Conservation (phyloP, 53 echinoderm and acorn worm species). For the Antedon mediterranea region DNA sequence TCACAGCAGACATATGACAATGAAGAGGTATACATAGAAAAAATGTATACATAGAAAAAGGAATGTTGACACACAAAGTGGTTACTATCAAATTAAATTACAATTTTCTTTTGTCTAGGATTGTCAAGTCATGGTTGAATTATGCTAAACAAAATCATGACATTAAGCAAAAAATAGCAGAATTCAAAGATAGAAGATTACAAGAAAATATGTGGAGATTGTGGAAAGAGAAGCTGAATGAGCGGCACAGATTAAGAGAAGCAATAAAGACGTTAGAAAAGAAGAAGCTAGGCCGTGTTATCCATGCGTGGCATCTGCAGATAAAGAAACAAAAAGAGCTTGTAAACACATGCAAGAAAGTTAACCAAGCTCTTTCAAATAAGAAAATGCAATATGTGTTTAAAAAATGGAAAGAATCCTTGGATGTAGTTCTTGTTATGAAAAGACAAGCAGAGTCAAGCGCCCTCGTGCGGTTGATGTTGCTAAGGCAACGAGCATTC, state of each 20-base stretch:
- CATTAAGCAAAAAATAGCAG: neutral
- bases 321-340: neutral
- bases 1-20: neutral
- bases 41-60: no score
- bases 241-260: neutral
- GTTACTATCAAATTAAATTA: no score
- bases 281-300: neutral
- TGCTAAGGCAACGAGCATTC: conserved; percentile 3
- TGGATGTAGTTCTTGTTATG: neutral
- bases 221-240: neutral
- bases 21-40: neutral
- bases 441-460: neutral
- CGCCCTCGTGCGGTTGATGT: neutral
- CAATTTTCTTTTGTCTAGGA: neutral
- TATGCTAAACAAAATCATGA: neutral
- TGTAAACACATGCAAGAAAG: neutral
- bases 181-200: neutral
- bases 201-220: neutral
- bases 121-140: neutral
- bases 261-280: neutral
- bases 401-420: neutral
- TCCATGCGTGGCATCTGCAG: conserved; percentile 13
- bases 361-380: neutral
- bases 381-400: neutral
- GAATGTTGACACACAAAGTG: no score